Base-by-base conservation (phyloP, 1,140 invertebrate species). In the Drosophila persimilis region DNA sequence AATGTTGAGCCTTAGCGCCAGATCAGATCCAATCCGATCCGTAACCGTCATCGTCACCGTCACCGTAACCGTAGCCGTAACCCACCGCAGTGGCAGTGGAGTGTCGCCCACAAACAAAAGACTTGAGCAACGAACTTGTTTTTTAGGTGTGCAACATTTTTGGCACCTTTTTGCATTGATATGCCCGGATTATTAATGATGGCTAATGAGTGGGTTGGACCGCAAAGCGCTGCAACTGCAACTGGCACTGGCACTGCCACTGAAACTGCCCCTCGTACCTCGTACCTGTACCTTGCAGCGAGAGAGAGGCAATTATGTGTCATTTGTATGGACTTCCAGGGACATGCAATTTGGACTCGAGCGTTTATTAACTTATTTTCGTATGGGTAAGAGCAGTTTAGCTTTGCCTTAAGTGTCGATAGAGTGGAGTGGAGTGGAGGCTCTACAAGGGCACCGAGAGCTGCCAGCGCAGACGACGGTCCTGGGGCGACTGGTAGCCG, bases 351-450 rank as follows among this genome's bases (percentile, higher is more conserved):
- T 75, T 81, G 35, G 67, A 69, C 64, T 70, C 48, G 69, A 72
- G 71, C 83, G 76, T 86, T 86, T 86, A 86, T 86, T 86, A 88
- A 86, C 74, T 88, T 88, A 78, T 88, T 66, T 75, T 78, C 60
- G 62, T 74, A 77, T 60, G 52, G 67, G 52, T 78, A 75, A 65
- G 54, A 41, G 47, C 54, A 58, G 44, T 54, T 39, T 13, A 39
- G 35, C 35, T 39, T 39, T 39, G 35, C 35, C 53, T 69, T 51
- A 65, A 61, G 63, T 62, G 62, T 77, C 59, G 65, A 60, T 67
- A 55, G 59, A 59, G 29, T 45, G 24, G 31, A 41, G 60, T 45
- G 24, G 31, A 41, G 60, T 35, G 31, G 31, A 9, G 31, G 7
- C 57, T 24, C 2, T 55, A 81, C 77, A 85, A 86, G 73, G 81